phyloP scores from a whole-genome alignment of 2,113 vertebrate genomes.

The Lontra canadensis region DNA sequence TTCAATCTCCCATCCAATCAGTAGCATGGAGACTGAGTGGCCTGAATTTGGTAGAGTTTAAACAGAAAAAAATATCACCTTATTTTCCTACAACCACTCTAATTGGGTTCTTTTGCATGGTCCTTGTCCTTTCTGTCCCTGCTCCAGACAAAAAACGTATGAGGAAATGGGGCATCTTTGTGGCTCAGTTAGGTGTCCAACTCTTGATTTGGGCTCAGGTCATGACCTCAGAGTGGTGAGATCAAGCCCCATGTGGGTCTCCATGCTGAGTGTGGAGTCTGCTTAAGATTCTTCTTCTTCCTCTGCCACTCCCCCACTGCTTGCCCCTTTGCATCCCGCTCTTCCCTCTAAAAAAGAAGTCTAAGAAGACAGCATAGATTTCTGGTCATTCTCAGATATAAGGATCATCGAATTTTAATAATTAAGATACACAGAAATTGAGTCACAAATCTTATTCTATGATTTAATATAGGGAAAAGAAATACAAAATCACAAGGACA shows the following conservation, averaged over 20 bases:
- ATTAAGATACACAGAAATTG: slow-evolving; percentile 34
- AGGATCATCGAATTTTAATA: neutral
- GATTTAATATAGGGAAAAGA: neutral
- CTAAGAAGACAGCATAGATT: neutral
- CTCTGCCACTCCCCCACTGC: neutral
- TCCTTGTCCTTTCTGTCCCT: neutral
- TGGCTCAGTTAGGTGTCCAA: neutral
- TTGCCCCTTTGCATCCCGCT: neutral
- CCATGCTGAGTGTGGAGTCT: neutral
- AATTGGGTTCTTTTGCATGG: neutral
- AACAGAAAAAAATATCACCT: neutral
- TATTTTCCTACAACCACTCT: neutral
- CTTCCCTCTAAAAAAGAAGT: too few relatives aligned
- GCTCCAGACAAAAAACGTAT: neutral
- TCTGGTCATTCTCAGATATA: neutral
- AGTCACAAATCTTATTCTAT: neutral
- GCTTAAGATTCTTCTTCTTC: neutral
- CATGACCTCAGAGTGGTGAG: neutral
- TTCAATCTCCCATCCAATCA: neutral
- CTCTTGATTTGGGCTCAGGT: neutral
- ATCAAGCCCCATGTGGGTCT: neutral
- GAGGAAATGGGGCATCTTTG: neutral
- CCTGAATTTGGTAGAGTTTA: neutral
- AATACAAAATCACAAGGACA: neutral
- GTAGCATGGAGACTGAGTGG: neutral